Evolutionary conservation across 2,797 vertebrate genomes (phyloP).

Genomic region (Furcifer pardalis): DNA sequence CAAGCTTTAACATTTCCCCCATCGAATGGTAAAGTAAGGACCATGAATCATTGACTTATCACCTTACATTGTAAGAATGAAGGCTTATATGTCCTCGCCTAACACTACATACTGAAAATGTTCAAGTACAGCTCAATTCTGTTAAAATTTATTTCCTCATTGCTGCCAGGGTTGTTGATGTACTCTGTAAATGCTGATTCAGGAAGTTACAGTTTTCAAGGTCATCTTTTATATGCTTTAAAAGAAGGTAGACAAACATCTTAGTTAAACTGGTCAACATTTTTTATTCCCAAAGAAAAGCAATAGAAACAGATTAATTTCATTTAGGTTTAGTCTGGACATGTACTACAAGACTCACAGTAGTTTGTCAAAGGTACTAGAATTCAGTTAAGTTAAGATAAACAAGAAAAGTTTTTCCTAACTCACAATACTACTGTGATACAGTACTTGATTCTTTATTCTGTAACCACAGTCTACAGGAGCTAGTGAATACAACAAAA

Average conservation of each 20-base stretch:
- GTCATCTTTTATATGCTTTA: not conserved
- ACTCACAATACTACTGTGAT: not conserved
- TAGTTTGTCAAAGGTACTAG: not conserved
- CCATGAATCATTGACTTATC: constrained; percentile 22
- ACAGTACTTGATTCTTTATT: not conserved
- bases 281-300: not conserved
- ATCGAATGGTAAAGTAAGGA: constrained; percentile 1
- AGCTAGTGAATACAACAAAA: too few species aligned
- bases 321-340: not conserved
- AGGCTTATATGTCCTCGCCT: constrained; percentile 14
- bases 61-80: constrained; percentile 9
- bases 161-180: constrained; percentile 26
- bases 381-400: not conserved
- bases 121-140: constrained; percentile 25
- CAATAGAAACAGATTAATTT: not conserved
- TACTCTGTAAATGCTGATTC: constrained; percentile 33
- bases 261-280: not conserved
- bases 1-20: constrained; percentile 10
- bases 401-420: not conserved
- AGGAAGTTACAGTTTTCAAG: constrained; percentile 25
- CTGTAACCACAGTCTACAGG: not conserved
- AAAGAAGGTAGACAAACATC: not conserved
- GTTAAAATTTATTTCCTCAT: constrained; percentile 32
- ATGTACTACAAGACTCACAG: not conserved
- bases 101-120: constrained; percentile 22